These are phyloP conservation scores for Cerastoderma edule DNA, from an alignment of 2,888 invertebrate genomes.

Conservation along the genomic window DNA sequence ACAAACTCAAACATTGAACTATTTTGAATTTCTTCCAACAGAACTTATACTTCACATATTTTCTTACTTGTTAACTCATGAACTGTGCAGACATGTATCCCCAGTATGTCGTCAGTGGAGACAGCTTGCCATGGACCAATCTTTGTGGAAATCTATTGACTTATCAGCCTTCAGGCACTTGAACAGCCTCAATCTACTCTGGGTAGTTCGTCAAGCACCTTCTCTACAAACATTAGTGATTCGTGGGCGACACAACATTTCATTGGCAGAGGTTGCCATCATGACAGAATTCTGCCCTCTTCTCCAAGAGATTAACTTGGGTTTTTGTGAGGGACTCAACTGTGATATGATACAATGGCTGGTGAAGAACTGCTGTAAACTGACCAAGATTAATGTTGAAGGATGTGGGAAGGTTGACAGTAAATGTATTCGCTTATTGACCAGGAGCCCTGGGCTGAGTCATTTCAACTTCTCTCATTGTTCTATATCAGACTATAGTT, in stretches of 20 bases:
- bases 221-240: constrained; percentile 59
- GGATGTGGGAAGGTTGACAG: constrained; percentile 64
- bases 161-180: constrained; percentile 48
- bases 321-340: constrained; percentile 67
- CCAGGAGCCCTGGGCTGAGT: constrained; percentile 47
- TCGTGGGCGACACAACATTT: constrained; percentile 56
- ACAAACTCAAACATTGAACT: constrained; percentile 6
- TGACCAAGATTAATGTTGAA: constrained; percentile 69
- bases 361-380: constrained; percentile 58
- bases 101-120: constrained; percentile 67
- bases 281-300: constrained; percentile 61
- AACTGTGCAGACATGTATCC: constrained; percentile 62
- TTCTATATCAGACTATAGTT: constrained; percentile 56
- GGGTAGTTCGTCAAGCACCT: constrained; percentile 57
- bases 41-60: constrained; percentile 71
- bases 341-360: constrained; percentile 60
- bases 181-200: constrained; percentile 56
- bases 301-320: constrained; percentile 66
- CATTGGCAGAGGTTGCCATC: constrained; percentile 63
- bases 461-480: constrained; percentile 73
- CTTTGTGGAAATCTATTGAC: constrained; percentile 66
- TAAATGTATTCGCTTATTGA: constrained; percentile 53
- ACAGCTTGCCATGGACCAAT: constrained; percentile 63
- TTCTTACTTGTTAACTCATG: constrained; percentile 60
- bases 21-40: constrained; percentile 60